These are phyloP conservation scores for Champsocephalus esox DNA, from an alignment of 2,797 vertebrate genomes.

Conservation along the genomic window DNA sequence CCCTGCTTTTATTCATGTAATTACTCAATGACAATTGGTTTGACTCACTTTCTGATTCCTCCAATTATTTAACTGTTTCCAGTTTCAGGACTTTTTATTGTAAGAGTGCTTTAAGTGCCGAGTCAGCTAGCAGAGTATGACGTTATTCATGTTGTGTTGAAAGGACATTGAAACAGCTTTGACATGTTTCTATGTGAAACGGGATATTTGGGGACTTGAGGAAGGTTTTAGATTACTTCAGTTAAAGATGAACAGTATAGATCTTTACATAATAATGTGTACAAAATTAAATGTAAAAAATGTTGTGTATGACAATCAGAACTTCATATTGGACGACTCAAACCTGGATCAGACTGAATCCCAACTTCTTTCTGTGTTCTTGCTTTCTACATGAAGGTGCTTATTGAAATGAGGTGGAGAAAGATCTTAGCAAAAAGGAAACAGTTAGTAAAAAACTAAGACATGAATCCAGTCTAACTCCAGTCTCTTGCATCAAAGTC, in stretches of 20 bases:
- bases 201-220: not conserved
- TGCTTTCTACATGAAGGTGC: not conserved
- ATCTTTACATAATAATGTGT: not conserved
- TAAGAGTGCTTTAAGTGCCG: not conserved
- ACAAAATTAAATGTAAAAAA: not conserved
- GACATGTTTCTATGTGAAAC: not conserved
- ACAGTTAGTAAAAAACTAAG: not conserved
- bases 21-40: constrained; percentile 6
- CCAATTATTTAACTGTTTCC: not conserved
- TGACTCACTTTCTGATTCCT: not conserved
- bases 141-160: not conserved
- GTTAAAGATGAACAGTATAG: not conserved
- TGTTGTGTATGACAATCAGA: not conserved
- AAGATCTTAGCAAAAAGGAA: not conserved
- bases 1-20: constrained; percentile 15
- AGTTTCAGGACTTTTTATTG: not conserved
- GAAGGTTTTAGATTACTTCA: not conserved
- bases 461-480: not conserved
- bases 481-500: not conserved
- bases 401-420: not conserved
- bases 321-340: not conserved
- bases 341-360: too few relatives aligned
- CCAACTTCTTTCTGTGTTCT: not conserved
- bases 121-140: not conserved
- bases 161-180: not conserved